These are phyloP conservation scores for Smutsia temminckii DNA, from an alignment of 2,797 vertebrate genomes.

Conservation along the genomic window DNA sequence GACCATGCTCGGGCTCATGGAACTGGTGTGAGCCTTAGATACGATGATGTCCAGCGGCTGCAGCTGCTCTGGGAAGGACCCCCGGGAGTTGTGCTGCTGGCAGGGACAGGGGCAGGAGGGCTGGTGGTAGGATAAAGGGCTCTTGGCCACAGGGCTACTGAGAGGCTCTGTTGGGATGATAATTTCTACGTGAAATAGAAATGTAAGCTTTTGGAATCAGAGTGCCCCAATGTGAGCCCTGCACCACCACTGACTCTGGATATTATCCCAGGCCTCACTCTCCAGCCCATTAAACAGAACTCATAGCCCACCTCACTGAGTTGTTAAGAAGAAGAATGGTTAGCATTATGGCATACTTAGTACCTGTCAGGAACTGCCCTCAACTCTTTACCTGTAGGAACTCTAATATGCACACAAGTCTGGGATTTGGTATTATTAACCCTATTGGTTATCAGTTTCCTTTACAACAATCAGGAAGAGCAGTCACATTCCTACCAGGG, in stretches of 20 bases:
- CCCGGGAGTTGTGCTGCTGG: background rate
- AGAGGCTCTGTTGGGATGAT: background rate
- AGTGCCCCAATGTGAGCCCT: background rate
- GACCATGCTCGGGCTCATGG: background rate
- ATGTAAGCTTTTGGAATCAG: background rate
- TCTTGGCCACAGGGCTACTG: background rate
- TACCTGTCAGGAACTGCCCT: background rate
- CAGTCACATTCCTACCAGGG: background rate
- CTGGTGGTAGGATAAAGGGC: background rate
- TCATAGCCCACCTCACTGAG: background rate
- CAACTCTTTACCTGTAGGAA: background rate
- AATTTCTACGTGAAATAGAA: constrained; percentile 3
- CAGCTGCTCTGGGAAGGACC: background rate
- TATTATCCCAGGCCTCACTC: background rate
- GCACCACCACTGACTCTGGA: background rate
- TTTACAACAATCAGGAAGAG: background rate
- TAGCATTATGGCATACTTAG: background rate
- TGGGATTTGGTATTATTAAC: background rate
- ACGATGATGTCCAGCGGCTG: background rate
- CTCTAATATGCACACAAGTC: background rate
- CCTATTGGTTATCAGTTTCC: background rate
- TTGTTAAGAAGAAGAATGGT: background rate
- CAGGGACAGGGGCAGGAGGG: background rate
- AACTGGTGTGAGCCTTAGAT: background rate
- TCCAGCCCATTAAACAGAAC: background rate